These are phyloP conservation scores for Turdus rufiventris DNA, from an alignment of 2,113 vertebrate genomes.

Conservation along the genomic window DNA sequence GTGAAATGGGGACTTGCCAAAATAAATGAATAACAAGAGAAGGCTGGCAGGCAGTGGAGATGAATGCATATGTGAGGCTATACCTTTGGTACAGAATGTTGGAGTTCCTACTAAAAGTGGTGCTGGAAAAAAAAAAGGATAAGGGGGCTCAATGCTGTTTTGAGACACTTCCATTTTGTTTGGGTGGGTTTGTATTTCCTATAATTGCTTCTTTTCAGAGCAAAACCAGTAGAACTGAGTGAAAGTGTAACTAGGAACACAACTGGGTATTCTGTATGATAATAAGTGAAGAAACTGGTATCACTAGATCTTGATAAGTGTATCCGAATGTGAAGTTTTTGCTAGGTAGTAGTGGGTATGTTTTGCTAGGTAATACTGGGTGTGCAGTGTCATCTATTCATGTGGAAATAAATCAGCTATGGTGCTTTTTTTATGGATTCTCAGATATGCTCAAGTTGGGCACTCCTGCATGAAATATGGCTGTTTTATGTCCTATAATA, in stretches of 20 bases:
- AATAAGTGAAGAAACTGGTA: not conserved
- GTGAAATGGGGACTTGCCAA: not conserved
- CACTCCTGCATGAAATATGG: not conserved
- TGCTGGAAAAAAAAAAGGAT: not conserved
- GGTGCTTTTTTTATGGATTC: not conserved
- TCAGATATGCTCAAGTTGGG: not conserved
- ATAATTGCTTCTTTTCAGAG: not conserved
- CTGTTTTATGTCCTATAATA: not conserved
- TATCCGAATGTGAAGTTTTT: not conserved
- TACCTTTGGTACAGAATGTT: not conserved
- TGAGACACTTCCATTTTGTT: not conserved
- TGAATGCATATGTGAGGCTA: not conserved
- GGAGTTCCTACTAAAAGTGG: not conserved
- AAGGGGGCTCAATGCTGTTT: not conserved
- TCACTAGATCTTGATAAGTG: not conserved
- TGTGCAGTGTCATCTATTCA: not conserved
- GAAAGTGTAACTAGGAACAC: not conserved
- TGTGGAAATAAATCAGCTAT: not conserved
- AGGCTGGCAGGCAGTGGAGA: not conserved
- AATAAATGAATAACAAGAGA: not conserved
- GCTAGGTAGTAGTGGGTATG: not conserved
- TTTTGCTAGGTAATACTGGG: not conserved
- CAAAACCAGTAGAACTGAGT: not conserved
- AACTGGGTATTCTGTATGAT: not conserved
- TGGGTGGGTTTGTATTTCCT: not conserved